Evolutionary conservation across 2,888 invertebrate species (phyloP).

Genomic region (Caenorhabditis becei): DNA sequence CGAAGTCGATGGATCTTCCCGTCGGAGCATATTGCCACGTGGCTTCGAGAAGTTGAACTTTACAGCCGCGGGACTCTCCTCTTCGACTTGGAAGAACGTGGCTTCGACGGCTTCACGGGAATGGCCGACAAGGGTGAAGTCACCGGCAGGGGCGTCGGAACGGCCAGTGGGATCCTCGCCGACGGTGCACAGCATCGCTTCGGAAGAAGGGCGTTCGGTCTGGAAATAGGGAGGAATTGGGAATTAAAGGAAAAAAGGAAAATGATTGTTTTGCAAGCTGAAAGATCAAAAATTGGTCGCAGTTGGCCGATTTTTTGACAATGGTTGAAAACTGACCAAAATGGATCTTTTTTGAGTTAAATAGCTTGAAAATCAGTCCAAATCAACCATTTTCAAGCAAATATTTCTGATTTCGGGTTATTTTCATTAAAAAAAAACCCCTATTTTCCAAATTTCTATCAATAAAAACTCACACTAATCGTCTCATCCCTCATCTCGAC

Average conservation of each 20-base stretch:
- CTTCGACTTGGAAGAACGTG: conserved; percentile 50
- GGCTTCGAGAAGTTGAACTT: conserved; percentile 33
- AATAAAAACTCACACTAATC: conserved; percentile 56
- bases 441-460: not conserved
- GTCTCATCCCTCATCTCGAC: conserved; percentile 67
- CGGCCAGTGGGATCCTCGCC: conserved; percentile 66
- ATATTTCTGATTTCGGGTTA: no score
- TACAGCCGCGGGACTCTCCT: conserved; percentile 56
- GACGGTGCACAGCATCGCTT: conserved; percentile 59
- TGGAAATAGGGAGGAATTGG: conserved; percentile 16
- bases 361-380: no score
- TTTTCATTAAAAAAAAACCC: no score
- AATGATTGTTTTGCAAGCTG: no score
- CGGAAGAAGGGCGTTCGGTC: conserved; percentile 59
- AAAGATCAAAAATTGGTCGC: no score
- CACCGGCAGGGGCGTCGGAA: conserved; percentile 49
- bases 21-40: conserved; percentile 36
- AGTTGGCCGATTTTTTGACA: no score
- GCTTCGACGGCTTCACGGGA: conserved; percentile 50
- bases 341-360: no score
- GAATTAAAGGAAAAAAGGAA: not conserved
- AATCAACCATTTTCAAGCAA: no score
- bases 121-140: conserved; percentile 39
- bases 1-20: conserved; percentile 1
- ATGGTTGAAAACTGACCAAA: no score